Percentiles rank a stretch among this genome's conserved stretches.
These are phyloP conservation scores for Campaea margaritaria DNA, from an alignment of 2,888 invertebrate species.

Conservation along the genomic window DNA sequence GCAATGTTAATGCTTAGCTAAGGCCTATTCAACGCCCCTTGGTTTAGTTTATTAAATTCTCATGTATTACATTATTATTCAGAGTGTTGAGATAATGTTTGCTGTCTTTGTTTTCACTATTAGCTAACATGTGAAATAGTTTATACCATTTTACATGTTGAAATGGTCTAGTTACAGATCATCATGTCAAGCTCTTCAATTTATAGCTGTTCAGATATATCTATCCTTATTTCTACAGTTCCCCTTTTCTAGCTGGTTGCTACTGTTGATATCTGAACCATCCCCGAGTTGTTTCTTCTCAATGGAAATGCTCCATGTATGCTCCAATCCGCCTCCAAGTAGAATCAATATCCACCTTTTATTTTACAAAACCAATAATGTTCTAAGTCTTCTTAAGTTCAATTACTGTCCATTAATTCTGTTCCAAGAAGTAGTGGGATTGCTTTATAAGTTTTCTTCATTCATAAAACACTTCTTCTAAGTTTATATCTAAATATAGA, in stretches of 20 bases:
- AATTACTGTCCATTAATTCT: neutral
- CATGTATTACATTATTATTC: too few species aligned
- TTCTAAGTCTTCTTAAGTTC: neutral
- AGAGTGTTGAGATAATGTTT: neutral
- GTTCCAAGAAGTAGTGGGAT: neutral
- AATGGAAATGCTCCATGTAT: neutral
- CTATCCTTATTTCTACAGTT: too few species aligned
- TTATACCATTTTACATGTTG: neutral
- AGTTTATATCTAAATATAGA: conserved; percentile 11
- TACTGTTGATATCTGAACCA: too few species aligned
- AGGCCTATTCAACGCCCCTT: too few species aligned
- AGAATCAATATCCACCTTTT: neutral
- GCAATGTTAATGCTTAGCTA: too few species aligned
- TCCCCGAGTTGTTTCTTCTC: neutral
- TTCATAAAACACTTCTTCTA: conserved; percentile 5
- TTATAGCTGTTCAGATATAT: too few species aligned
- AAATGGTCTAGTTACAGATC: too few species aligned
- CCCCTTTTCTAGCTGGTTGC: too few species aligned
- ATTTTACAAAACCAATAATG: neutral
- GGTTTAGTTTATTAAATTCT: too few species aligned
- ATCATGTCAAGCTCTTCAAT: too few species aligned
- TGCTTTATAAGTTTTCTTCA: neutral
- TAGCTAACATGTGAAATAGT: neutral
- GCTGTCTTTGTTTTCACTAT: too few species aligned
- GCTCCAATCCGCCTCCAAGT: neutral